phyloP scores from a whole-genome alignment of 2,888 invertebrate species.

The Luffia ferchaultella region DNA sequence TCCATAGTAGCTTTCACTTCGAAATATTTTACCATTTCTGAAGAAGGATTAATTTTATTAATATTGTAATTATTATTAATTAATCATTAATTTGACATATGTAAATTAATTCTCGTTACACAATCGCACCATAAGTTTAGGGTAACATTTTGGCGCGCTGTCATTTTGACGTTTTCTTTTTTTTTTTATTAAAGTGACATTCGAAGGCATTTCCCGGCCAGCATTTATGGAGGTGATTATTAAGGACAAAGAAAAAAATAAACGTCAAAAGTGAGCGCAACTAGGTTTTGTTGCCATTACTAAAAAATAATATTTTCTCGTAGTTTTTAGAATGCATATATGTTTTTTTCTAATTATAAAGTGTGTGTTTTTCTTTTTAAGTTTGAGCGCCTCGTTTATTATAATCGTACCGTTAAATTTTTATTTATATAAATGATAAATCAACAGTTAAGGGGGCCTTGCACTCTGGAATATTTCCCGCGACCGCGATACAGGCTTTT shows the following conservation, averaged over 20 bases:
- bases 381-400: no score
- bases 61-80: neutral
- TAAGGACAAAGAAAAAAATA: neutral
- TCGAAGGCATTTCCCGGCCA: neutral
- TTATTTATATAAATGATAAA: no score
- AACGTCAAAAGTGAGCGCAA: neutral
- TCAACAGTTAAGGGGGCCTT: no score
- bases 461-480: no score
- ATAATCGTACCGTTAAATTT: no score
- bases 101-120: neutral
- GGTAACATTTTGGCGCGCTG: neutral
- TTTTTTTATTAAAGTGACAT: neutral
- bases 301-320: no score
- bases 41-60: neutral
- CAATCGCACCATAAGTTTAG: neutral
- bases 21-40: neutral
- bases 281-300: neutral
- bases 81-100: neutral
- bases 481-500: no score
- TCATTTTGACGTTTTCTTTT: neutral
- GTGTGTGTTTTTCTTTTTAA: no score
- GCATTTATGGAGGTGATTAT: neutral
- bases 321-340: no score
- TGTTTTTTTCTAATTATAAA: no score
- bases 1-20: conserved; percentile 2